Base-by-base conservation (phyloP, 1,140 invertebrate species). In the Galleria mellonella region DNA sequence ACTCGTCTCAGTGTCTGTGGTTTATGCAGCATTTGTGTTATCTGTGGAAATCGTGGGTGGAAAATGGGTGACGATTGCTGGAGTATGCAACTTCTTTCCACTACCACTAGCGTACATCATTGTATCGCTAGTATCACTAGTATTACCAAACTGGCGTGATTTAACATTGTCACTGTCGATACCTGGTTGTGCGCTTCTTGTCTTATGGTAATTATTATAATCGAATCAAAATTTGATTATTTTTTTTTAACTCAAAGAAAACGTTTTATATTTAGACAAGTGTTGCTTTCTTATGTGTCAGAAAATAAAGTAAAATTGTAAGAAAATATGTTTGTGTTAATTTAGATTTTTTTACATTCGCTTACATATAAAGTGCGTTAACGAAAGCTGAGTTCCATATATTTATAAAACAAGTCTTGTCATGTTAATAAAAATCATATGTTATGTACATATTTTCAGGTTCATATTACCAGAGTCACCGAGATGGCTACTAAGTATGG, bases 391-490 rank as follows among this genome's bases (percentile, higher is more conserved):
- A n/a, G n/a, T n/a, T n/a, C n/a, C n/a, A n/a, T n/a, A n/a, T n/a
- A n/a, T n/a, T n/a, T n/a, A n/a, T n/a, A n/a, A n/a, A n/a, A n/a
- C n/a, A n/a, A n/a, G n/a, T n/a, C n/a, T n/a, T n/a, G n/a, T n/a
- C n/a, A n/a, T n/a, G n/a, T n/a, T n/a, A n/a, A n/a, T n/a, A n/a
- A 38, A 13, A 12, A 6, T 11, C 29, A 4, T 29, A 4, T 29
- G n/a, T n/a, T n/a, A n/a, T 40, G 9, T 32, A 32, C 2, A 23
- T 28, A 29, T 41, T 72, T 78, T 37, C 60, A 92, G 89, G 89
- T 93, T 92, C 87, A 85, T 95, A 11, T 79, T 96, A 13, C 94
- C 94, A 1, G 94, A 96, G 89, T 96, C 94, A 2, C 94, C 94
- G 8, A 88, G 94, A 53, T 96, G 94, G 94, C 78, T 96, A 11